phyloP scores from a whole-genome alignment of 2,113 vertebrate genomes.

The Mesembrinibis cayennensis region DNA sequence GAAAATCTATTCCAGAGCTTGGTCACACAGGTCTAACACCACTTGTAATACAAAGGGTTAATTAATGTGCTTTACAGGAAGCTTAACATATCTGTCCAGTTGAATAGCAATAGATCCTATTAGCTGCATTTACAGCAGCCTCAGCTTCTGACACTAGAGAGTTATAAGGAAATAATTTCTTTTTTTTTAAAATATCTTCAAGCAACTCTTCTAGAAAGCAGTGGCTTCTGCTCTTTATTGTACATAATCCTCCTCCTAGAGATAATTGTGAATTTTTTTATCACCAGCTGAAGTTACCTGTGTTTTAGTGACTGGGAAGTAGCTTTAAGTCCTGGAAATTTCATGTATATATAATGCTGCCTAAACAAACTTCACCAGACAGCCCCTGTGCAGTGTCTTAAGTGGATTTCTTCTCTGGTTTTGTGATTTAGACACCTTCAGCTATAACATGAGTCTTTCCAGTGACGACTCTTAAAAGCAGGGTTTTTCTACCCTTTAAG shows the following conservation, averaged over 20 bases:
- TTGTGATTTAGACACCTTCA: background rate
- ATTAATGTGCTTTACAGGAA: background rate
- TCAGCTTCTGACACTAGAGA: background rate
- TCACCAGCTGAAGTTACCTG: background rate
- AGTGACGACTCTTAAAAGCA: background rate
- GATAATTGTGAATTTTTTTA: background rate
- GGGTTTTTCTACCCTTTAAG: background rate
- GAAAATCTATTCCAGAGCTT: background rate
- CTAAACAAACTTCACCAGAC: background rate
- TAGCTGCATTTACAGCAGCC: background rate
- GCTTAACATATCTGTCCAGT: background rate
- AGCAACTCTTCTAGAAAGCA: background rate
- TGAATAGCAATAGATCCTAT: background rate
- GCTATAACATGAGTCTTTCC: background rate
- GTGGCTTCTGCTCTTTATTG: background rate
- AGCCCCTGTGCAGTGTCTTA: background rate
- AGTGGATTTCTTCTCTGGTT: background rate
- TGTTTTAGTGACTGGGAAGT: background rate
- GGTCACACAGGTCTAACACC: background rate
- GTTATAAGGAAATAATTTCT: background rate
- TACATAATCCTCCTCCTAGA: background rate
- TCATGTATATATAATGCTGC: background rate
- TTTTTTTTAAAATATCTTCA: background rate
- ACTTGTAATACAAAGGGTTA: background rate
- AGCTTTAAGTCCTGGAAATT: background rate